A percentile compares a stretch with the other conserved stretches of the same genome.
phyloP scores from a whole-genome alignment of 2,113 vertebrate genomes.

The Antennarius striatus region DNA sequence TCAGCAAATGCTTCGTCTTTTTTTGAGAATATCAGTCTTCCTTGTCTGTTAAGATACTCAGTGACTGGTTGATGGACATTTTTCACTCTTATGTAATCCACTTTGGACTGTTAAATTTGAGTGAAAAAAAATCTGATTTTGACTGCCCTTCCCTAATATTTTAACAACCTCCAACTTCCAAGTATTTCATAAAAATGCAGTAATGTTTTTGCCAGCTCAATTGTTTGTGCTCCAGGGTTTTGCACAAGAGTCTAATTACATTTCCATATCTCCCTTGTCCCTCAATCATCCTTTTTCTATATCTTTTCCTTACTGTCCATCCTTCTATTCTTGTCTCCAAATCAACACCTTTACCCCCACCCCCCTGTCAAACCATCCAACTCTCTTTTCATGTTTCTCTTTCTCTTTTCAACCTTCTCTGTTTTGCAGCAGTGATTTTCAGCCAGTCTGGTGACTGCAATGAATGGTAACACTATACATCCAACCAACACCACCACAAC shows the following conservation, averaged over 20 bases:
- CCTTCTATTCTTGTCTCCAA: constrained; percentile 1
- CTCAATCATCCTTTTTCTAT: constrained; percentile 12
- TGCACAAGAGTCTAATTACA: constrained; percentile 38
- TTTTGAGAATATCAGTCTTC: constrained; percentile 26
- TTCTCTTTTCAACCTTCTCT: constrained; percentile 23
- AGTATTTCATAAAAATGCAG: constrained; percentile 30
- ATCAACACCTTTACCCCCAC: not conserved
- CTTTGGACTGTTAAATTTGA: constrained; percentile 45
- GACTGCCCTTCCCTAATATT: constrained; percentile 16
- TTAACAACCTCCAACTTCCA: constrained; percentile 36
- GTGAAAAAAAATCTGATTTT: constrained; percentile 41
- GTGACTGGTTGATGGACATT: constrained; percentile 33
- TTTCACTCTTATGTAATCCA: constrained; percentile 50
- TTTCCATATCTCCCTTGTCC: constrained; percentile 41
- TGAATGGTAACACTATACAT: constrained; percentile 94
- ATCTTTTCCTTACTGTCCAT: constrained; percentile 7
- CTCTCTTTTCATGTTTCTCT: constrained; percentile 8
- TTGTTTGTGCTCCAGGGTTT: constrained; percentile 10
- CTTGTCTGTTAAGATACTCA: constrained; percentile 40
- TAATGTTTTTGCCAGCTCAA: constrained; percentile 30
- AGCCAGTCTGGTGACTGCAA: constrained; percentile 87
- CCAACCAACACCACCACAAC: constrained; percentile 75
- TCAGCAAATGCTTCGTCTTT: constrained; percentile 14
- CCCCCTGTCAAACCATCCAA: constrained; percentile 18
- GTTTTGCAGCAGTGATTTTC: constrained; percentile 79